phyloP scores from a whole-genome alignment of 2,797 vertebrate genomes.

The Zalophus californianus region DNA sequence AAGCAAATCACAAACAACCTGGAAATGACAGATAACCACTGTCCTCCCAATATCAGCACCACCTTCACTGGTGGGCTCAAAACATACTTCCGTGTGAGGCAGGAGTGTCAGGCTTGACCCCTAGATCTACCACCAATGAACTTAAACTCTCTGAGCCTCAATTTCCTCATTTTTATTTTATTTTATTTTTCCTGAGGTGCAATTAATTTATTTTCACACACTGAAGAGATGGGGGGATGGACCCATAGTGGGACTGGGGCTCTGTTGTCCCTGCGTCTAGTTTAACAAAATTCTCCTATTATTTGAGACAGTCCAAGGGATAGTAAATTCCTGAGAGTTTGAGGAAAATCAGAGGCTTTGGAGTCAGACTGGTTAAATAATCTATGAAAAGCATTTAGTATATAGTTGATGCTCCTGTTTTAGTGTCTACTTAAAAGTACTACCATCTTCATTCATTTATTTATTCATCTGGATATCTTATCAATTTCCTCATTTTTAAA shows the following conservation, averaged over 20 bases:
- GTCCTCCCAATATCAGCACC: neutral
- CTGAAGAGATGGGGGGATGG: neutral
- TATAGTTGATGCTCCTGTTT: neutral
- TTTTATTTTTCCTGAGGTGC: neutral
- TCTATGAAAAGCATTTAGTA: neutral
- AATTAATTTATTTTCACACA: neutral
- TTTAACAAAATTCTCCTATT: neutral
- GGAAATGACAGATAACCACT: neutral
- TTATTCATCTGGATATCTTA: neutral
- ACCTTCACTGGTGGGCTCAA: neutral
- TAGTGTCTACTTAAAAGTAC: neutral
- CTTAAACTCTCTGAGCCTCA: neutral
- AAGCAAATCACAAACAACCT: neutral
- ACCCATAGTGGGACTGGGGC: fast-evolving
- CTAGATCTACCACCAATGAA: neutral
- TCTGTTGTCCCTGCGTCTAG: neutral
- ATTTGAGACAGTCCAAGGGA: neutral
- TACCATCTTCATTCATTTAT: neutral
- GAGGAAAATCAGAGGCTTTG: neutral
- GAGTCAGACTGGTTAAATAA: neutral
- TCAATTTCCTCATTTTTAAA: neutral
- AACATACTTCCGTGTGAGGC: neutral
- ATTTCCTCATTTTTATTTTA: neutral
- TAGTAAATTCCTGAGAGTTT: neutral
- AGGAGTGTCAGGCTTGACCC: neutral